Base-by-base conservation (phyloP, 2,888 invertebrate species). In the Caenorhabditis macrosperma region DNA sequence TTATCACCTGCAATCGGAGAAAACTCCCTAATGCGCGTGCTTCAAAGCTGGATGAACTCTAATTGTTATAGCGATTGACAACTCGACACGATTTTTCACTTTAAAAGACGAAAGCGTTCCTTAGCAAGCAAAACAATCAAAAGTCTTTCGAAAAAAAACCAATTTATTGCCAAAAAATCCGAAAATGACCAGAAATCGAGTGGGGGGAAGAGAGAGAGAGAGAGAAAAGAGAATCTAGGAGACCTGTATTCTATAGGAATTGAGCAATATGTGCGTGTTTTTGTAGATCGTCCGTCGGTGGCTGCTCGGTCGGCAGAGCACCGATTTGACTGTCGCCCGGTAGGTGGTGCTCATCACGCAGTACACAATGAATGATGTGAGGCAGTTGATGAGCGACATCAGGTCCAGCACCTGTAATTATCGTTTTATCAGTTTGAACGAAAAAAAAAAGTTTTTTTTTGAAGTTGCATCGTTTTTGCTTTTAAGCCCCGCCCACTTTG, bases 371-470 rank as follows among this genome's bases (percentile, higher is more conserved):
- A 87, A 87, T 7, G 84, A 84, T 9, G 84, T 84, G 15, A 84
- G 79, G 54, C 87, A 86, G 69, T 87, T 87, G 72, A 87, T 83
- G 2, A 87, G 78, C 0, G 86, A 86, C 50, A 87, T 80, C 9
- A 87, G 67, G 60, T 87, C 87, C 38, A 87, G 82, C n/a, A 86
- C 54, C 80, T 80, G 55, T 0, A 78, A 69, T 2, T 2, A 33
- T 2, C 17, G 12, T n/a, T 15, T 22, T 30, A 54, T n/a, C 30
- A 24, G 15, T 46, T 17, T 50, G 10, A 10, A 30, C 30, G 24
- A 61, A n/a, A 50, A 17, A 46, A 20, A 15, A 12, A 12, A 9
- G 44, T n/a, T 24, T 17, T 2, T 1, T 64, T 12, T 64, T 15
- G 17, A 22, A 26, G 33, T 30, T 10, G 1, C 2, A 17, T 28